A percentile compares a stretch with the other conserved stretches of the same genome.
These are phyloP conservation scores for Pinctada fucata DNA, from an alignment of 2,888 invertebrate genomes.

Conservation along the genomic window DNA sequence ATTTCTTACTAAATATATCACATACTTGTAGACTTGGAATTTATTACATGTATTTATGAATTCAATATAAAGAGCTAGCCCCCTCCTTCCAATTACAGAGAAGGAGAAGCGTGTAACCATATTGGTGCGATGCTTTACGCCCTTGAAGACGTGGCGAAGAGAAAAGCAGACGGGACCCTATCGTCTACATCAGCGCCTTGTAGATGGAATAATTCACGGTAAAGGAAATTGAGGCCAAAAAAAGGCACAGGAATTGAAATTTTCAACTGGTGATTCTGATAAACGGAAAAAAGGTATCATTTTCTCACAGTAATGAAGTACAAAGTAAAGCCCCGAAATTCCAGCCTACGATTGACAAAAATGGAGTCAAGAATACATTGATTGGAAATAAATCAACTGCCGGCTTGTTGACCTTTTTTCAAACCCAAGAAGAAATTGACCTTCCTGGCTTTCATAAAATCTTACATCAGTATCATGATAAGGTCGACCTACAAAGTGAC, in stretches of 20 bases:
- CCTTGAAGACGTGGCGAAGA: conserved; percentile 7
- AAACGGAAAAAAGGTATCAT: background rate
- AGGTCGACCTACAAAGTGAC: background rate
- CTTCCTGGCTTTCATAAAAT: background rate
- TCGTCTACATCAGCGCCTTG: conserved; percentile 15
- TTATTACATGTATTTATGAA: background rate
- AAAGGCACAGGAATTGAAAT: background rate
- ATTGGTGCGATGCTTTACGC: conserved; percentile 24
- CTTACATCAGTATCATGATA: background rate
- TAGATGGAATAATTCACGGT: conserved; percentile 25
- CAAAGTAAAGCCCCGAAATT: background rate
- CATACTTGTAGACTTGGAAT: too few relatives aligned
- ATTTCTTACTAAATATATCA: too few relatives aligned
- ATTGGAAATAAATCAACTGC: background rate
- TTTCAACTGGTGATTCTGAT: background rate
- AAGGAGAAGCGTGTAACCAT: conserved; percentile 27
- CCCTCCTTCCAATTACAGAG: background rate
- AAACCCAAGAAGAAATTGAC: background rate
- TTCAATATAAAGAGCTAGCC: background rate
- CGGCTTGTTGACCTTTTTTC: conserved; percentile 8
- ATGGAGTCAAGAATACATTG: background rate
- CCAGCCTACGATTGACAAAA: background rate
- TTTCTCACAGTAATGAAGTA: too few relatives aligned
- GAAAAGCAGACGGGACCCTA: conserved; percentile 16
- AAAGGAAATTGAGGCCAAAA: conserved; percentile 16